A percentile compares a stretch with the other conserved stretches of the same genome.
Evolutionary conservation across 2,888 invertebrate species (phyloP).

Genomic region (Panzeria rudis): DNA sequence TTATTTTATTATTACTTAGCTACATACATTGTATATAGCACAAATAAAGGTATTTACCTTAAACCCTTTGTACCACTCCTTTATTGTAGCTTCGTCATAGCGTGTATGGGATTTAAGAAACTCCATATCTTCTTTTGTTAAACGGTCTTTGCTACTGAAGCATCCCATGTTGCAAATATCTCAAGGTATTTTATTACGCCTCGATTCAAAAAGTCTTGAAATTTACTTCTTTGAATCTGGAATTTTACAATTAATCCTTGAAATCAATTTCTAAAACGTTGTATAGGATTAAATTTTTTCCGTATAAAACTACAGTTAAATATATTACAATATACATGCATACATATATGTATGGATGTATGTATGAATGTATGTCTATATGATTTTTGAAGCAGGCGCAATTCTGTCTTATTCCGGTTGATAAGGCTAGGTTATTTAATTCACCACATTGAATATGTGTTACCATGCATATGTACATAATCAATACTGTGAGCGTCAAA

Average conservation of each 20-base stretch:
- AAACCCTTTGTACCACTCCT: slow-evolving; percentile 99
- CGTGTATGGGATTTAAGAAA: slow-evolving; percentile 99
- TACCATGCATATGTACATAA: too few relatives aligned
- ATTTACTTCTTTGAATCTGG: slow-evolving; percentile 4
- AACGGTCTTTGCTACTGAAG: slow-evolving; percentile 97
- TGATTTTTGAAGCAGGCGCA: too few relatives aligned
- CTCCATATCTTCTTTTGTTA: slow-evolving; percentile 99
- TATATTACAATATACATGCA: slow-evolving; percentile 9
- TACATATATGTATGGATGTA: background rate
- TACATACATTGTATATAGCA: slow-evolving; percentile 3
- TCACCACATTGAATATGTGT: too few relatives aligned
- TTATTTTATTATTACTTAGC: slow-evolving; percentile 51
- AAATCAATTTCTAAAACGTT: slow-evolving; percentile 15
- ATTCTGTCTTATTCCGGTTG: too few relatives aligned
- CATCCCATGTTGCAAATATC: slow-evolving; percentile 89
- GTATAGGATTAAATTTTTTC: slow-evolving; percentile 38
- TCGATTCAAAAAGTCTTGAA: slow-evolving; percentile 30
- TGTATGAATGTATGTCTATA: too few relatives aligned
- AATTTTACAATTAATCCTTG: slow-evolving; percentile 37
- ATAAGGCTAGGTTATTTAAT: too few relatives aligned
- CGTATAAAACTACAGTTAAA: slow-evolving; percentile 18
- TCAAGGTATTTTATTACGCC: slow-evolving; percentile 9
- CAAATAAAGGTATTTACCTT: slow-evolving; percentile 87
- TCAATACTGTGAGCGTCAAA: too few relatives aligned
- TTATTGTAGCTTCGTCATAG: slow-evolving; percentile 99